Base-by-base conservation (phyloP, 2,797 vertebrate genomes). In the Eulemur rubriventer region DNA sequence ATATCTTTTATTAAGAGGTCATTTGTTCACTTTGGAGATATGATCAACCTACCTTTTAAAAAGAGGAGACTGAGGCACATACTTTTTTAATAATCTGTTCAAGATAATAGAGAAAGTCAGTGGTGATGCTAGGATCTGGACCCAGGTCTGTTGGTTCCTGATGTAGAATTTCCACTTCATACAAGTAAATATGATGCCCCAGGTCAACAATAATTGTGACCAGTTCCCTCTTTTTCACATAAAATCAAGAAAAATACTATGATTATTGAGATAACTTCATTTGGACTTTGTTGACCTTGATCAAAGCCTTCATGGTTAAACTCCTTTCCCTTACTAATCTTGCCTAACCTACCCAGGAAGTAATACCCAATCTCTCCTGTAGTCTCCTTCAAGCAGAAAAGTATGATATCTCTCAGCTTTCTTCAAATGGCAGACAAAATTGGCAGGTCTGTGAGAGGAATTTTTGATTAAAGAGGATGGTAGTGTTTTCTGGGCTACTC, bases 71-170 rank as follows among this genome's bases (percentile, higher is more conserved):
- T 70, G 41, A 57, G 26, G 11, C 26, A 33, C 59, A 72, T 69
- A 38, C 1, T 79, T n/a, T 87, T 76, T 76, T 79, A 81, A 69
- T 48, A 63, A 67, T 83, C 55, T 85, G 14, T 65, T 95, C 18
- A 79, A 78, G 63, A 41, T 84, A 89, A 78, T 1, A 70, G 72
- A 93, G 50, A 59, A 92, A 81, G 57, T 81, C 50, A 55, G 1
- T 35, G 46, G 38, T 80, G 13, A 82, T 95, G 90, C 57, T 89
- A 98, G 80, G 75, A 18, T 90, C 6, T 80, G 75, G 55, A 70
- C 43, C 10, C 48, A 86, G n/a, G 24, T 85, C 52, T 50, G 7
- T 6, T 80, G 20, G 50, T 43, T 84, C 28, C 38, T 2, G 18
- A 3, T 61, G 22, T 43, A 89, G 26, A 78, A 78, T 92, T 84